Base-by-base conservation (phyloP, 1,140 invertebrate genomes). In the Nephotettix cincticeps region DNA sequence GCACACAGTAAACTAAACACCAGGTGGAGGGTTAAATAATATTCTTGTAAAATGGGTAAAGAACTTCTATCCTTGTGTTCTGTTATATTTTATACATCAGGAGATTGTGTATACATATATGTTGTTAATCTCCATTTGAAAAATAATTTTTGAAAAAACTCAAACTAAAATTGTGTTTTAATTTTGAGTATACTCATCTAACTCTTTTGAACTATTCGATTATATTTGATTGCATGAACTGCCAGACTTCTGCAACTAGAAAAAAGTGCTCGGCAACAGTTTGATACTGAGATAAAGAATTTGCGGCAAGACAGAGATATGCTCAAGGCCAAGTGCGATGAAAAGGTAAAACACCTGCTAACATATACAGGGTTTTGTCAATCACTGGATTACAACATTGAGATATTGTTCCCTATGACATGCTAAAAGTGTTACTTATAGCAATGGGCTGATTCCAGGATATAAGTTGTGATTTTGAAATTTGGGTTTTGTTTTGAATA, bases 321-420 rank as follows among this genome's bases (percentile, higher is more conserved):
- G 21, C 56, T 61, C 25, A 61, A 61, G 27, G 28, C 56, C 14
- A 61, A 61, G 56, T 61, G 56, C 23, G 56, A 61, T 61, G 56
- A 61, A 61, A 61, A 61, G 56, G 56, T 61, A 9, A 3, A 54
- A 40, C 36, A 40, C 6, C 6, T 9, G 6, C 6, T 40, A 40
- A 6, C 17, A 9, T 40, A 40, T 17, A 6, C 6, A 9, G 6
- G 6, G 17, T 40, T 40, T 6, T 40, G 36, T 40, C 36, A 9
- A 17, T 40, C 6, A 9, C 17, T 40, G 6, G 17, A 40, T 40
- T 9, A 17, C 17, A 17, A 17, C 36, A 6, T 40, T 40, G 6
- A 40, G 17, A 9, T 40, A 40, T 9, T 40, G 17, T 40, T 40
- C 36, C 17, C 36, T 6, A 9, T 40, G 36, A 40, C 6, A 9